Base-by-base conservation (phyloP, 1,140 invertebrate species). In the Globodera rostochiensis region DNA sequence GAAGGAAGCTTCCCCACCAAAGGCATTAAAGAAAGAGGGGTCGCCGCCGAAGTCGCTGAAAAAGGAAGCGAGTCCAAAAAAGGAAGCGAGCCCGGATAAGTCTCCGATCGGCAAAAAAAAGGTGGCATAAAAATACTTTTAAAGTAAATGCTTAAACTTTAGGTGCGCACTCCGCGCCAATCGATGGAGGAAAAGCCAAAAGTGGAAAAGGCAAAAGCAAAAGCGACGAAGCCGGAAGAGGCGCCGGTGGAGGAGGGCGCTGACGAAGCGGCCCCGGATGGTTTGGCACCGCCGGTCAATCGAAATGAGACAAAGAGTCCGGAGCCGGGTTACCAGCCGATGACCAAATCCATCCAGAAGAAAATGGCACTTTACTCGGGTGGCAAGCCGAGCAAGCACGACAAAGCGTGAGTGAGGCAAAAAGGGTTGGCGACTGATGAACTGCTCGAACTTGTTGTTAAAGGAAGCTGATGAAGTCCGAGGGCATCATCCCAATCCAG, bases 401-500 rank as follows among this genome's bases (percentile, higher is more conserved):
- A 88, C 81, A 88, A 89, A 80, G 84, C 86, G 74, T 76, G 53
- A 76, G 66, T 36, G 46, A 45, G 45, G 19, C 1, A 15, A 13
- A 15, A 19, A 13, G 57, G 57, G 15, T 25, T 8, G 25, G n/a
- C 36, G 21, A 74, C 4, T 49, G 11, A 49, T 21, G 25, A 49
- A 49, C 11, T 25, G 50, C 60, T 74, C 36, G 6, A 19, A 19
- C 21, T 76, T 9, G 66, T 45, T 21, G 57, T 47, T 76, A 53
- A 76, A 76, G 74, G 36, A 89, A 90, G 87, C 80, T 89, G 67
- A 89, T 89, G 88, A 74, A 70, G 11, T 87, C 87, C 25, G 86
- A 87, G 80, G 86, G 87, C 76, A 89, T 89, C 78, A 89, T 89
- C 74, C 88, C 89, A 36, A 90, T 90, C 74, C 88, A 89, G 73